A percentile compares a stretch with the other conserved stretches of the same genome.
Evolutionary conservation across 2,797 vertebrate genomes (phyloP).

Genomic region (Octomys mimax): DNA sequence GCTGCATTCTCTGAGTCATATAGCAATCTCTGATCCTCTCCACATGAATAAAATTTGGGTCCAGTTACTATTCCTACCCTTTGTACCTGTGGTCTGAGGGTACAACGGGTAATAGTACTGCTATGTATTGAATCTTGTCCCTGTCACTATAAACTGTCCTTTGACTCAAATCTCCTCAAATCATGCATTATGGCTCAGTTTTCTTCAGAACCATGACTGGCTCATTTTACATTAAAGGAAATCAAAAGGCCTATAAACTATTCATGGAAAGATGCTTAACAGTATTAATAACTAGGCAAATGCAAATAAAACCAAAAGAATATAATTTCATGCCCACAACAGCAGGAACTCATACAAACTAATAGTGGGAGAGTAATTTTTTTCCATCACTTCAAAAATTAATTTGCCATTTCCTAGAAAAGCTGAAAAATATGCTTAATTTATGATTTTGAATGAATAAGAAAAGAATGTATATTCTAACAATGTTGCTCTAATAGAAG

Average conservation of each 20-base stretch:
- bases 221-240: neutral
- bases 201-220: neutral
- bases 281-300: neutral
- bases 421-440: neutral
- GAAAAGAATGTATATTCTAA: neutral
- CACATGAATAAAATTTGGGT: neutral
- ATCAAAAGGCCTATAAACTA: neutral
- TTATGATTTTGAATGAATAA: neutral
- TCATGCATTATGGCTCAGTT: neutral
- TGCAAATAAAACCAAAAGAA: neutral
- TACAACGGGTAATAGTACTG: neutral
- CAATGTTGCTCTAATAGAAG: neutral
- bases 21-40: neutral
- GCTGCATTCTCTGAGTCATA: neutral
- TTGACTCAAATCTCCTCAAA: neutral
- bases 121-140: neutral
- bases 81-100: neutral
- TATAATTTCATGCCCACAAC: neutral
- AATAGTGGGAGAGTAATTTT: neutral
- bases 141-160: neutral
- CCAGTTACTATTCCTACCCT: neutral
- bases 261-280: neutral
- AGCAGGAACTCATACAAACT: neutral
- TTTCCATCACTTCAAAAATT: conserved; percentile 18
- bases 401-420: conserved; percentile 1